Percentiles rank a stretch among this genome's conserved stretches.
Evolutionary conservation across 2,113 vertebrate species (phyloP).

Genomic region (Zapornia atra): DNA sequence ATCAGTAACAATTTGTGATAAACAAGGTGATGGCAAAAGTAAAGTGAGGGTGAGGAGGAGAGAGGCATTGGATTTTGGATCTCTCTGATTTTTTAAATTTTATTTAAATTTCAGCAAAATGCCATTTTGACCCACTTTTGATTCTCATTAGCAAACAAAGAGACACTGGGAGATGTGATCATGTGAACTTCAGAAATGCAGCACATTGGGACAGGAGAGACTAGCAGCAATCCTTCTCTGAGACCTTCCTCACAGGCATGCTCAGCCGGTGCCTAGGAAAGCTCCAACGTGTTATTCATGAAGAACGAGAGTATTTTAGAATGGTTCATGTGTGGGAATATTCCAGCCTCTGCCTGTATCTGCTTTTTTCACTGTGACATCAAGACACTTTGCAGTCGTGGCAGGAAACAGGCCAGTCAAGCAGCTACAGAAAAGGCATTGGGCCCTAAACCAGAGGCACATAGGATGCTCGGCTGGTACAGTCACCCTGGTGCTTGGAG

Average conservation of each 20-base stretch:
- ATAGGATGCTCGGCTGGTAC: neutral
- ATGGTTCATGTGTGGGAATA: neutral
- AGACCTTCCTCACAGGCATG: neutral
- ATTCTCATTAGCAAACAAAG: neutral
- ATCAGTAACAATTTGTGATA: neutral
- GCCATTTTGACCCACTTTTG: conserved; percentile 3
- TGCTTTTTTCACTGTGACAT: neutral
- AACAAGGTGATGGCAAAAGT: neutral
- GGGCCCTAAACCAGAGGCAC: neutral
- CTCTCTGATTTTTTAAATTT: neutral
- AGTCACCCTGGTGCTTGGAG: neutral
- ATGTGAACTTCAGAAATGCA: neutral
- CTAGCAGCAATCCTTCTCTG: neutral
- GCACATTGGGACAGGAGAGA: neutral
- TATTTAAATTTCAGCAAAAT: neutral
- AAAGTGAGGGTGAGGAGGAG: neutral
- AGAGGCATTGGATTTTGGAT: neutral
- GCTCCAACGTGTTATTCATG: neutral
- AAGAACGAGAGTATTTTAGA: neutral
- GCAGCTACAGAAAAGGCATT: neutral
- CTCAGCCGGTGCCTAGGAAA: neutral
- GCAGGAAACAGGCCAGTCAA: neutral
- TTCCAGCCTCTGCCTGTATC: neutral
- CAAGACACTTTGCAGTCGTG: neutral
- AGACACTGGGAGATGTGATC: neutral